phyloP scores from a whole-genome alignment of 1,140 invertebrate genomes.

The Zaprionus inermis region DNA sequence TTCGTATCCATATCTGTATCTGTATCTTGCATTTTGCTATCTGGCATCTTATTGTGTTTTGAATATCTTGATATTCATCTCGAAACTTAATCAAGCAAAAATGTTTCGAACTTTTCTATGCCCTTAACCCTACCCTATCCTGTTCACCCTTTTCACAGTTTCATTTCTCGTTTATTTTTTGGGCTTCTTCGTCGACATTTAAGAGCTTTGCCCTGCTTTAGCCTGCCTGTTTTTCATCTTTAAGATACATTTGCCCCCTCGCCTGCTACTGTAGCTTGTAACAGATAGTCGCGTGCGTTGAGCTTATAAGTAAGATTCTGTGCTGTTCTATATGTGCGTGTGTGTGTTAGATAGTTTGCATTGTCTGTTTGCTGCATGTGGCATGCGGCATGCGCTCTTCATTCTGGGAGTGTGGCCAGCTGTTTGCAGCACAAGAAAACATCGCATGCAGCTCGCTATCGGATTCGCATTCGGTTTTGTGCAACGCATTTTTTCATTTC shows the following conservation, averaged over 20 bases:
- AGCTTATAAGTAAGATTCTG: slow-evolving; percentile 53
- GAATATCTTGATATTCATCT: slow-evolving; percentile 64
- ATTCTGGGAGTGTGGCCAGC: slow-evolving; percentile 17
- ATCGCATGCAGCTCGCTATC: slow-evolving; percentile 36
- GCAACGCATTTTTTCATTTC: slow-evolving; percentile 18
- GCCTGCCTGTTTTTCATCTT: slow-evolving; percentile 25
- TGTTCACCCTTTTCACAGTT: slow-evolving; percentile 4
- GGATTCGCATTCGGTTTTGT: not conserved
- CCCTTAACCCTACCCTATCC: not conserved
- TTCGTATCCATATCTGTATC: slow-evolving; percentile 17
- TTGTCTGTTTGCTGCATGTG: slow-evolving; percentile 29
- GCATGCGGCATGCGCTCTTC: slow-evolving; percentile 8
- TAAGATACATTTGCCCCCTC: slow-evolving; percentile 30
- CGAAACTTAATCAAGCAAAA: slow-evolving; percentile 71
- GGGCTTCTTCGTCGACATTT: slow-evolving; percentile 9
- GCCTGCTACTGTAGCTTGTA: slow-evolving; percentile 13
- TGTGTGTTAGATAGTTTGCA: slow-evolving; percentile 3
- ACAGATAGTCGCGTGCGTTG: slow-evolving; percentile 64
- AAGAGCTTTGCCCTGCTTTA: slow-evolving; percentile 5
- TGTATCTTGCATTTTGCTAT: slow-evolving; percentile 18
- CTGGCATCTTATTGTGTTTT: slow-evolving; percentile 29
- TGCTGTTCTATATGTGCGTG: not conserved
- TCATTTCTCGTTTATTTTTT: not conserved
- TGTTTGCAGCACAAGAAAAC: slow-evolving; percentile 10
- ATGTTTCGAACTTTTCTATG: slow-evolving; percentile 36